Percentiles rank a stretch among this genome's conserved stretches.
Evolutionary conservation across 1,140 invertebrate species (phyloP).

Genomic region (Drosophila yakuba): DNA sequence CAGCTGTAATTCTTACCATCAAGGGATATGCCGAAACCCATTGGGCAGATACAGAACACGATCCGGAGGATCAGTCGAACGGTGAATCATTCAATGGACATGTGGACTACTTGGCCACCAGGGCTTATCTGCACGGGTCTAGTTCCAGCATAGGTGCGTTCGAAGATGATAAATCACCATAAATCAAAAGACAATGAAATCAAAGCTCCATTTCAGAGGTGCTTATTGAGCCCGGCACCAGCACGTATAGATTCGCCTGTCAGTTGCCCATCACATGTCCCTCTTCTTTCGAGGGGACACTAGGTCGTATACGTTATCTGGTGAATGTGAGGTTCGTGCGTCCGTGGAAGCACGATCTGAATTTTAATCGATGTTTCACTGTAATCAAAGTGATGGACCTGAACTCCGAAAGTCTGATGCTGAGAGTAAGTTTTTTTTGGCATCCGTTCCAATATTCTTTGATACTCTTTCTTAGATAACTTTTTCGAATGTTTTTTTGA

Average conservation of each 20-base stretch:
- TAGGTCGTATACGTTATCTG: slow-evolving; percentile 89
- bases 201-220: slow-evolving; percentile 33
- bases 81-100: slow-evolving; percentile 52
- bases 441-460: too few relatives aligned
- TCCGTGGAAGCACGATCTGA: slow-evolving; percentile 91
- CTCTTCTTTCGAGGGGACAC: slow-evolving; percentile 90
- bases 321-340: slow-evolving; percentile 88
- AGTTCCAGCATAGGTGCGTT: slow-evolving; percentile 41
- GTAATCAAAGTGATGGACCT: slow-evolving; percentile 90
- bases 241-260: slow-evolving; percentile 87
- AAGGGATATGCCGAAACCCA: slow-evolving; percentile 65
- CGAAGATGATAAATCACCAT: slow-evolving; percentile 4
- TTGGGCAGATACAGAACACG: slow-evolving; percentile 52
- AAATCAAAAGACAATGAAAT: slow-evolving; percentile 5
- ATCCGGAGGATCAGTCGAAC: slow-evolving; percentile 36
- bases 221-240: slow-evolving; percentile 84
- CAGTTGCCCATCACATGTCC: slow-evolving; percentile 87
- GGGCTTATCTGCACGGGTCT: slow-evolving; percentile 60
- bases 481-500: not conserved
- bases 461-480: too few relatives aligned
- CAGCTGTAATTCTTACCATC: slow-evolving; percentile 66
- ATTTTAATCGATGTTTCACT: slow-evolving; percentile 89
- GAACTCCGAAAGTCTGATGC: slow-evolving; percentile 86
- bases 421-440: slow-evolving; percentile 49
- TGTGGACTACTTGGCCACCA: slow-evolving; percentile 75